These are phyloP conservation scores for Anolis apletophallus DNA, from an alignment of 2,797 vertebrate genomes.

Conservation along the genomic window DNA sequence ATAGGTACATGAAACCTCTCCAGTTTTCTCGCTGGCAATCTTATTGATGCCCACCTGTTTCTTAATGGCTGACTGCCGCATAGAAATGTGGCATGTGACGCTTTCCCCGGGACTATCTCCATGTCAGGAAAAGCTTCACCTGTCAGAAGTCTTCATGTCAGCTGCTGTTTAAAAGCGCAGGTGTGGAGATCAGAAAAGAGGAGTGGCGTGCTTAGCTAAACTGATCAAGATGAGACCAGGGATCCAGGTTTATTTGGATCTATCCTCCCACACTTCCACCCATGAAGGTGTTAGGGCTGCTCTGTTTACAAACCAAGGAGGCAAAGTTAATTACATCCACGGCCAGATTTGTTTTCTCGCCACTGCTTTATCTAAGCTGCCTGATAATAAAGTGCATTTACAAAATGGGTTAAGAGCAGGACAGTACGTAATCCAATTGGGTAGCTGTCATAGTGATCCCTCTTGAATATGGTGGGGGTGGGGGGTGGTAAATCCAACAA, in stretches of 20 bases:
- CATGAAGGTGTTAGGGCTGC: conserved; percentile 1
- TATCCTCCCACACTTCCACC: not conserved
- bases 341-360: conserved; percentile 52
- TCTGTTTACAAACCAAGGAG: conserved; percentile 40
- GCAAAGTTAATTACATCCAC: conserved; percentile 40
- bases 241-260: not conserved
- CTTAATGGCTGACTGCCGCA: not conserved
- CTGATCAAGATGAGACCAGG: not conserved
- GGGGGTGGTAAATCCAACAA: not conserved
- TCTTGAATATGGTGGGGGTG: conserved; percentile 34
- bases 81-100: not conserved
- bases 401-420: conserved; percentile 65
- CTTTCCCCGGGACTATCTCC: not conserved
- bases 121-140: not conserved
- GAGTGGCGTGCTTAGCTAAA: not conserved
- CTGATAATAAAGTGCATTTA: conserved; percentile 59
- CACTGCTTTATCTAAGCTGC: conserved; percentile 56
- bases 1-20: no score
- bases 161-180: not conserved
- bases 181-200: not conserved
- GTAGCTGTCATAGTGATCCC: conserved; percentile 40
- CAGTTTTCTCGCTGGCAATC: no score
- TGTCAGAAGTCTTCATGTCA: not conserved
- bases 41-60: not conserved
- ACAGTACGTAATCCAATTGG: conserved; percentile 45